These are phyloP conservation scores for Larimichthys crocea DNA, from an alignment of 2,113 vertebrate species.

Conservation along the genomic window DNA sequence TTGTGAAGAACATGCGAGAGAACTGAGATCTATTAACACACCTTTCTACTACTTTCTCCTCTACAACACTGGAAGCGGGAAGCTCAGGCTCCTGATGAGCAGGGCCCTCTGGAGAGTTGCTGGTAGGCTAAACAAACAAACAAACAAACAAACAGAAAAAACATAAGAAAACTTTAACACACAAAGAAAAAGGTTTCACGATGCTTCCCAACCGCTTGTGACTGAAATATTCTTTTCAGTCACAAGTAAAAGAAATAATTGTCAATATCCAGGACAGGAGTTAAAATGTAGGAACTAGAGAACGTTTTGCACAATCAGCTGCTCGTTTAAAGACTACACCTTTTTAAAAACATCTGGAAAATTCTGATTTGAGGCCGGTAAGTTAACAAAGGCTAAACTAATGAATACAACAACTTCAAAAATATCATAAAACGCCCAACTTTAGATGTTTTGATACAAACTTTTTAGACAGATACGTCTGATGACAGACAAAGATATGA, in stretches of 20 bases:
- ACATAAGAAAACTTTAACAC: neutral
- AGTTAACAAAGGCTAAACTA: neutral
- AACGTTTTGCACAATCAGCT: neutral
- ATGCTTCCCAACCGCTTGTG: neutral
- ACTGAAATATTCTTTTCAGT: neutral
- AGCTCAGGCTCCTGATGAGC: slow-evolving; percentile 42
- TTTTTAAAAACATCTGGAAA: neutral
- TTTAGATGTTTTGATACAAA: neutral
- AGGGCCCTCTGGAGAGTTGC: slow-evolving; percentile 51
- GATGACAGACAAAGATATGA: neutral
- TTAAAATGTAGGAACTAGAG: too few relatives aligned
- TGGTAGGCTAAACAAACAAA: slow-evolving; percentile 56
- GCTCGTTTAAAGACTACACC: neutral
- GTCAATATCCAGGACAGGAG: too few relatives aligned
- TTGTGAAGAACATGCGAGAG: neutral
- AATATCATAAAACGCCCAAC: too few relatives aligned
- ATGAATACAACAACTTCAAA: too few relatives aligned
- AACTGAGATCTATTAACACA: slow-evolving; percentile 37
- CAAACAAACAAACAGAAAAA: neutral
- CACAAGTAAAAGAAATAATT: too few relatives aligned
- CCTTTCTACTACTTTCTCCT: slow-evolving; percentile 74
- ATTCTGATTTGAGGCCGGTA: neutral
- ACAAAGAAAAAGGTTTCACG: neutral
- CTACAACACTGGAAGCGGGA: slow-evolving; percentile 43
- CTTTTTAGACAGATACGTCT: neutral